A percentile compares a stretch with the other conserved stretches of the same genome.
phyloP scores from a whole-genome alignment of 1,140 invertebrate species.

The Hylyphantes graminicola region DNA sequence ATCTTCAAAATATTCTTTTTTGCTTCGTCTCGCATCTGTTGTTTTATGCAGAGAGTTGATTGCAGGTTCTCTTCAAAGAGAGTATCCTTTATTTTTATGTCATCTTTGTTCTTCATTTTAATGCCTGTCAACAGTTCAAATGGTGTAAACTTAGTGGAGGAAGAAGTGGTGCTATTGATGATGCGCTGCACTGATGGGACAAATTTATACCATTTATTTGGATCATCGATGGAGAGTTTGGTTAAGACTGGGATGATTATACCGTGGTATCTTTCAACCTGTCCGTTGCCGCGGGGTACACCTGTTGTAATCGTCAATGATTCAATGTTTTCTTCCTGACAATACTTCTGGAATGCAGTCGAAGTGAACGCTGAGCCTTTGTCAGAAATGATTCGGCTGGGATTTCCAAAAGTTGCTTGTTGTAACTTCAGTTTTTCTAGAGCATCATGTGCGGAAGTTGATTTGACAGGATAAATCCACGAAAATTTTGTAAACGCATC shows the following conservation, averaged over 20 bases:
- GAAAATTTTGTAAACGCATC: slow-evolving; percentile 30
- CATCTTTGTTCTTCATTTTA: slow-evolving; percentile 11
- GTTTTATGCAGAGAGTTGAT: neutral
- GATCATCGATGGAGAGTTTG: slow-evolving; percentile 3
- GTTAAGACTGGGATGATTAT: neutral
- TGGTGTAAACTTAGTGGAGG: neutral
- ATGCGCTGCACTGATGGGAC: neutral
- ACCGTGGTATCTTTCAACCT: neutral
- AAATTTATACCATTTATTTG: neutral
- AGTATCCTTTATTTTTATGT: neutral
- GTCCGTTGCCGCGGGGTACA: neutral
- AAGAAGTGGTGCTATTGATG: neutral
- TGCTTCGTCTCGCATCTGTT: neutral
- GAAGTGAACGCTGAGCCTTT: neutral
- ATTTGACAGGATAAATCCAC: slow-evolving; percentile 34
- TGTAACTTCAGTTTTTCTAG: neutral
- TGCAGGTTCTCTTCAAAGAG: neutral
- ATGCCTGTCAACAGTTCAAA: slow-evolving; percentile 2
- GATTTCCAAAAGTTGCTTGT: slow-evolving; percentile 3
- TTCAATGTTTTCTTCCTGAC: neutral
- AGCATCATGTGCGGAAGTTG: neutral
- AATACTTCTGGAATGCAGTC: neutral
- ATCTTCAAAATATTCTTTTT: neutral
- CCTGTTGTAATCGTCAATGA: neutral
- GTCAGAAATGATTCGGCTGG: neutral